Percentiles rank a stretch among this genome's conserved stretches.
phyloP scores from a whole-genome alignment of 1,140 invertebrate genomes.

The Caenorhabditis inopinata region DNA sequence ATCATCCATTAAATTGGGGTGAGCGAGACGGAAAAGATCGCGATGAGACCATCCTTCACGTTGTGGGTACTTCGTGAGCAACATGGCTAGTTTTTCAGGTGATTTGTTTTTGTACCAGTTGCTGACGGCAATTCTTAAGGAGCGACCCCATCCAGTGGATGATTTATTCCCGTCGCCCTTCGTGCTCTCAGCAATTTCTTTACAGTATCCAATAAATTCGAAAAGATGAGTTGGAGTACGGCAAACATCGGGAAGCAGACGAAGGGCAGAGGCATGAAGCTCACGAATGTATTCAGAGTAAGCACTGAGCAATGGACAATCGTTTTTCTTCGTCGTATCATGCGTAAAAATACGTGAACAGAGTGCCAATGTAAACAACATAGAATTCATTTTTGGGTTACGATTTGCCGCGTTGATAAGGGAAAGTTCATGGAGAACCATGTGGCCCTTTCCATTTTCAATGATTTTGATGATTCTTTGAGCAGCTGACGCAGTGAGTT shows the following conservation, averaged over 20 bases:
- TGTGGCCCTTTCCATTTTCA: conserved; percentile 55
- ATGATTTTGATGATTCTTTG: conserved; percentile 62
- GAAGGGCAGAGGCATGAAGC: conserved; percentile 49
- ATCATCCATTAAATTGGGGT: conserved; percentile 66
- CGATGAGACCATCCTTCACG: conserved; percentile 75
- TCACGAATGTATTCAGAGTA: conserved; percentile 48
- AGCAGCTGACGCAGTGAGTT: conserved; percentile 64
- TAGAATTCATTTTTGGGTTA: too few species aligned
- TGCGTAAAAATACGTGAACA: conserved; percentile 57
- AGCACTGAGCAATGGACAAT: not conserved
- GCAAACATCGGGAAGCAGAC: conserved; percentile 58
- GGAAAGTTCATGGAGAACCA: conserved; percentile 62
- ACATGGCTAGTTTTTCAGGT: conserved; percentile 71
- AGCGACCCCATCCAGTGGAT: conserved; percentile 59
- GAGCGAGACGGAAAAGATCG: conserved; percentile 74
- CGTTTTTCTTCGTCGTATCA: not conserved
- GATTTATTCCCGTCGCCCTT: not conserved
- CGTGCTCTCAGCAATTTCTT: conserved; percentile 50
- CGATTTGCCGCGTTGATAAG: conserved; percentile 65
- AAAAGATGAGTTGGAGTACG: too few species aligned
- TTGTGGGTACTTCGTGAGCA: conserved; percentile 72
- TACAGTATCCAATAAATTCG: too few species aligned
- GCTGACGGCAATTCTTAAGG: conserved; percentile 51
- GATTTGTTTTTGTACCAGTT: conserved; percentile 68
- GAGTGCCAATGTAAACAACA: conserved; percentile 66